Base-by-base conservation (phyloP, 1,140 invertebrate genomes). In the Papilio helenus region DNA sequence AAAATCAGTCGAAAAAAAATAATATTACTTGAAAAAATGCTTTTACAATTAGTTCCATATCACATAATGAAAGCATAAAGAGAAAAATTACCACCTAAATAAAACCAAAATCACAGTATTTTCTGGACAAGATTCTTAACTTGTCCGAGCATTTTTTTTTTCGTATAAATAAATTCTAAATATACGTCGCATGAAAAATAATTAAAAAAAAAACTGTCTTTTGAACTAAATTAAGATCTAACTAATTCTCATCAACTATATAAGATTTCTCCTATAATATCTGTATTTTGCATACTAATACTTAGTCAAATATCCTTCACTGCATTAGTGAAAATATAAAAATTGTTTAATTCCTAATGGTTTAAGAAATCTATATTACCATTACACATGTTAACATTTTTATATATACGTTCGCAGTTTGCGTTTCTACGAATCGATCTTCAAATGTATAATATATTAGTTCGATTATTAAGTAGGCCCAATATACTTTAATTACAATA, bases 81-180 rank as follows among this genome's bases (percentile, higher is more conserved):
- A 88, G 82, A 86, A 87, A 87, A 86, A 91, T 92, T 93, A 94
- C 87, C 85, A 81, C 84, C 89, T 91, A 93, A 91, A 91, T 94
- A 94, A 93, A 94, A 93, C 91, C 92, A 93, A 94, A 94, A 94
- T 94, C 93, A 94, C 93, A 94, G 93, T 93, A 80, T 85, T 84
- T 83, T 83, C 81, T 84, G 85, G 89, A 92, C 93, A 92, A 92
- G 87, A 87, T 90, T 93, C 81, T 83, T 76, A 90, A 90, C 89
- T 90, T 89, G 91, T 79, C 90, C 84, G 80, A 84, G 76, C 55
- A 76, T 77, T 86, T 90, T 90, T 89, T 88, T 89, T 89, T 91
- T 88, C 80, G 84, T 89, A 92, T 92, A 94, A 93, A 93, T 94
- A 93, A 93, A 86, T 89, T 92, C 87, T 91, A 92, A 94, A 82